phyloP scores from a whole-genome alignment of 2,113 vertebrate species.

The Burhinus bistriatus region DNA sequence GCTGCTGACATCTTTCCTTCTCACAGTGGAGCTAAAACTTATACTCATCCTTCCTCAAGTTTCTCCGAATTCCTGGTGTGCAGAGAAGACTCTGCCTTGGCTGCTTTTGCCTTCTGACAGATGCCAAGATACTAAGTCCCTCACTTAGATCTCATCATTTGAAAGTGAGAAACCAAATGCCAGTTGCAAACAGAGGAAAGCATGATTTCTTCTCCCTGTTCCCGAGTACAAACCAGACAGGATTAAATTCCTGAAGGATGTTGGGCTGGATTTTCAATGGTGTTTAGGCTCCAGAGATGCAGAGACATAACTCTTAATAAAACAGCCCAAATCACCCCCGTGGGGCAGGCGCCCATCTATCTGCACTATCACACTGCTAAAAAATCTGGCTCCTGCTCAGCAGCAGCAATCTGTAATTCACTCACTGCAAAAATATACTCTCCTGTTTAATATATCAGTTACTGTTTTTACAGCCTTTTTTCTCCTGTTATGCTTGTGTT shows the following conservation, averaged over 20 bases:
- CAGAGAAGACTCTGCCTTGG: background rate
- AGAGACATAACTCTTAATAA: conserved; percentile 28
- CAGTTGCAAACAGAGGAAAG: background rate
- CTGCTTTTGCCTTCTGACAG: background rate
- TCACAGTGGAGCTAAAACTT: background rate
- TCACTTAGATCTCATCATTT: background rate
- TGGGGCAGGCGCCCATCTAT: background rate
- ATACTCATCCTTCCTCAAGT: background rate
- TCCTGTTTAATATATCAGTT: background rate
- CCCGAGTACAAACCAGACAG: background rate
- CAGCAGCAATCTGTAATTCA: background rate
- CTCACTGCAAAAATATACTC: background rate
- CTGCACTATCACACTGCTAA: background rate
- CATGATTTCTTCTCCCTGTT: background rate
- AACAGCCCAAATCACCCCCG: background rate
- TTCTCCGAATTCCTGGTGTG: background rate
- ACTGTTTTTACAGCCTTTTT: background rate
- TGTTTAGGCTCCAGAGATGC: conserved; percentile 28
- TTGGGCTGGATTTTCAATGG: background rate
- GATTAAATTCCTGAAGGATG: background rate
- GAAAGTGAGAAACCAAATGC: background rate
- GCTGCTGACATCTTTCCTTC: background rate
- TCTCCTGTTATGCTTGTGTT: background rate
- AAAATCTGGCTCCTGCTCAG: background rate
- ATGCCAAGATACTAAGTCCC: background rate